Conservation (phyloP, 2,888 invertebrate genomes). For the Trissolcus brochymenae region DNA sequence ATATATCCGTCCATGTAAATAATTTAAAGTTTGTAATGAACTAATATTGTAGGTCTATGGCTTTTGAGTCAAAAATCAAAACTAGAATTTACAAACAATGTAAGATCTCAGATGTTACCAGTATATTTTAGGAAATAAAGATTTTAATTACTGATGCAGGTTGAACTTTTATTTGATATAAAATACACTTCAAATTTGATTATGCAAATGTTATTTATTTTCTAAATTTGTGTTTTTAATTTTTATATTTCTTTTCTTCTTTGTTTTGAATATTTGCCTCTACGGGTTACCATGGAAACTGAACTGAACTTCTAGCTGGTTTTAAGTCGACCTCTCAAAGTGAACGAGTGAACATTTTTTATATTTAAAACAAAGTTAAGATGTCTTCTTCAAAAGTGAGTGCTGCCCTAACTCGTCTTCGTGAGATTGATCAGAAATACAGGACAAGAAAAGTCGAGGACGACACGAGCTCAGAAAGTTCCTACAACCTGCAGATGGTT, state of each 20-base stretch:
- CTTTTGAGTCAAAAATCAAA: too few species aligned
- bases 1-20: too few species aligned
- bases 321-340: background rate
- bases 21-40: too few species aligned
- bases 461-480: constrained; percentile 20
- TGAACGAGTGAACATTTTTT: background rate
- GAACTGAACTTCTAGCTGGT: background rate
- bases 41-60: too few species aligned
- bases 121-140: too few species aligned
- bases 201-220: background rate
- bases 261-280: constrained; percentile 18
- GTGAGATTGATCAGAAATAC: constrained; percentile 70
- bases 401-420: constrained; percentile 65
- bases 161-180: too few species aligned
- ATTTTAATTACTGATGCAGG: too few species aligned
- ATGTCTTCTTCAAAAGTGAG: constrained; percentile 68
- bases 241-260: background rate
- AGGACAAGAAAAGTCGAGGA: constrained; percentile 57
- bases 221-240: background rate
- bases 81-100: too few species aligned
- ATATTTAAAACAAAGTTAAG: constrained; percentile 1
- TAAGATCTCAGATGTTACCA: too few species aligned
- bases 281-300: constrained; percentile 21
- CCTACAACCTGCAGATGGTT: background rate
- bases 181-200: too few species aligned